Percentiles rank a stretch among this genome's conserved stretches.
These are phyloP conservation scores for Terrapene triunguis DNA, from an alignment of 2,113 vertebrate genomes.

Conservation along the genomic window DNA sequence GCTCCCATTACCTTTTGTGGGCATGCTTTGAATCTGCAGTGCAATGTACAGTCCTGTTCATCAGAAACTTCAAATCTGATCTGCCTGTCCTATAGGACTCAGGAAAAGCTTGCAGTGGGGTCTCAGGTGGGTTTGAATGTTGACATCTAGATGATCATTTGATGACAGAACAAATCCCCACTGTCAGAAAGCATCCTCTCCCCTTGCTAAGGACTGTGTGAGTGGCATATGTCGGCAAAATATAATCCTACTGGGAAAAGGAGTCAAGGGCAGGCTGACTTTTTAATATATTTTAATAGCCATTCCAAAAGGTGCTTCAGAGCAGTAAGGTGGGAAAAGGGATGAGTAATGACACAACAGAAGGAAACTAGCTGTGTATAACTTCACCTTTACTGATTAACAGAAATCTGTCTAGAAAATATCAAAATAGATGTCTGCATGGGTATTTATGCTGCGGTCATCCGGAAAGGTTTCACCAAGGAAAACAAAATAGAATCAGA, in stretches of 20 bases:
- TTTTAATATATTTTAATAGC: neutral
- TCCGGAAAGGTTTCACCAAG: neutral
- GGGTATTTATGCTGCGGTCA: neutral
- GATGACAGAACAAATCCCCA: neutral
- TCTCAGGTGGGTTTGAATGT: neutral
- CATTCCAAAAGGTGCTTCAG: neutral
- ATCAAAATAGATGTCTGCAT: neutral
- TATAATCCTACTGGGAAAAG: neutral
- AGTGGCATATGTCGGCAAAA: neutral
- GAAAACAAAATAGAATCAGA: neutral
- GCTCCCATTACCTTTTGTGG: fast-evolving
- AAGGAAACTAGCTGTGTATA: neutral
- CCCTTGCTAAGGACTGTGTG: neutral
- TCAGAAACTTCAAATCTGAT: neutral
- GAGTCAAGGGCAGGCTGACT: neutral
- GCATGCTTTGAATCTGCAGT: fast-evolving
- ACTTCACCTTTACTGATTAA: neutral
- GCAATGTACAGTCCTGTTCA: neutral
- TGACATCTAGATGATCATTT: neutral
- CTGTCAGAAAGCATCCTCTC: neutral
- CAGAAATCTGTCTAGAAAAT: neutral
- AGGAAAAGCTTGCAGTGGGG: neutral
- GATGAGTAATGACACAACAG: neutral
- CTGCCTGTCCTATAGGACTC: neutral
- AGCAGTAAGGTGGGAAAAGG: neutral